These are phyloP conservation scores for Macrostomum lignano DNA, from an alignment of 1,140 invertebrate species.

Conservation along the genomic window DNA sequence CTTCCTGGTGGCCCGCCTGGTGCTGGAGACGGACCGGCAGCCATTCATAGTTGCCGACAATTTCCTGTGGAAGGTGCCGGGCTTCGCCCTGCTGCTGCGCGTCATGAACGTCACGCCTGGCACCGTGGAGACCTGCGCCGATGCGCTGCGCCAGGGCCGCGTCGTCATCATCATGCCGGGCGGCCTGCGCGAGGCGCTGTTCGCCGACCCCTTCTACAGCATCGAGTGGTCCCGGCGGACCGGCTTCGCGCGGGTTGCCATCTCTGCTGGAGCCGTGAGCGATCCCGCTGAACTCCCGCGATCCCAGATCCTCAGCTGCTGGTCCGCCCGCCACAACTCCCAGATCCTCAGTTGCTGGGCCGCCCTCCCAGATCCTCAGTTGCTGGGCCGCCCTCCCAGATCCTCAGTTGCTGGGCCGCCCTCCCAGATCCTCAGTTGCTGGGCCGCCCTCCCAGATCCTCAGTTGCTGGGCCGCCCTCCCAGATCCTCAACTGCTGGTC, in stretches of 20 bases:
- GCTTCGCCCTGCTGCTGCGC: conserved; percentile 42
- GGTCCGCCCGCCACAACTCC: no score
- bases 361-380: no score
- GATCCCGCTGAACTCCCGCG: no score
- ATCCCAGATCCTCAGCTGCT: no score
- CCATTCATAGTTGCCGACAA: conserved; percentile 25
- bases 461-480: no score
- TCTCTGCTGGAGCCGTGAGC: conserved; percentile 61
- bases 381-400: no score
- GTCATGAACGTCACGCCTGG: conserved; percentile 71
- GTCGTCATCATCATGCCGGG: conserved; percentile 29
- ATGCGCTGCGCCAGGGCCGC: conserved; percentile 36
- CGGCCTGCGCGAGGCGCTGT: conserved; percentile 81
- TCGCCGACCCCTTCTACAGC: conserved; percentile 51
- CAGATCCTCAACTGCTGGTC: no score
- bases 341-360: no score
- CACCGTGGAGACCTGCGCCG: conserved; percentile 57
- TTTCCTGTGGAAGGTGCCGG: conserved; percentile 13
- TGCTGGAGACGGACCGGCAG: conserved; percentile 47
- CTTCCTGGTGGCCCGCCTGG: conserved; percentile 58
- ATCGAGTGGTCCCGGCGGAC: conserved; percentile 69
- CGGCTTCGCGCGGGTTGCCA: conserved; percentile 84
- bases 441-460: no score
- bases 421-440: no score
- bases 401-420: no score